Percentiles rank a stretch among this genome's conserved stretches.
Conservation (phyloP, 2,797 vertebrate species). For the Avahi laniger region DNA sequence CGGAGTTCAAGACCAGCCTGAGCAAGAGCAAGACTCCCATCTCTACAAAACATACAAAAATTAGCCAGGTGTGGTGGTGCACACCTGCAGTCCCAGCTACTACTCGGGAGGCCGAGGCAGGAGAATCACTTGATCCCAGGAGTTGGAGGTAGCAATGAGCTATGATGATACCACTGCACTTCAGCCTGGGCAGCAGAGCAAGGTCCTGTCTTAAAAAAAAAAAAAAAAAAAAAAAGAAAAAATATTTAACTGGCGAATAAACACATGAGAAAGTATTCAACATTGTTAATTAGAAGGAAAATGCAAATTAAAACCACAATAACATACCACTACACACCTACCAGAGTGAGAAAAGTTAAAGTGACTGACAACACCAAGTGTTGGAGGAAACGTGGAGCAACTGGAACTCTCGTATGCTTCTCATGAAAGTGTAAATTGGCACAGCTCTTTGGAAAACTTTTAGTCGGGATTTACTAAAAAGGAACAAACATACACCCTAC, state of each 20-base stretch:
- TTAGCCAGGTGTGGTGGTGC: too few relatives aligned
- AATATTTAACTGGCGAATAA: not conserved
- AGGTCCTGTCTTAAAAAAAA: not conserved
- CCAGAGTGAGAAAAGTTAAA: not conserved
- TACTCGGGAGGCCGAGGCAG: not conserved
- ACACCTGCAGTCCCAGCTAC: not conserved
- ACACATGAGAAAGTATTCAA: not conserved
- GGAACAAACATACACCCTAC: not conserved
- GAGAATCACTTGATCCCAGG: not conserved
- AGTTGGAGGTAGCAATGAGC: not conserved
- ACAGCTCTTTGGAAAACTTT: not conserved
- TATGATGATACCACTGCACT: too few relatives aligned
- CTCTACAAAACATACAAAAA: too few relatives aligned
- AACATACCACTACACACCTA: not conserved
- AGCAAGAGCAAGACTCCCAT: too few relatives aligned
- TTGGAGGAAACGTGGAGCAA: not conserved
- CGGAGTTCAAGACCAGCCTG: too few relatives aligned
- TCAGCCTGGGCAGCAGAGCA: not conserved
- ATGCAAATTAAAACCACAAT: not conserved
- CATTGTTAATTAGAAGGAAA: not conserved
- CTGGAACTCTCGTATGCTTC: not conserved
- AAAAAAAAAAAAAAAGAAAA: not conserved
- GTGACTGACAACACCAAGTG: not conserved
- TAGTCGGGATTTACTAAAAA: not conserved
- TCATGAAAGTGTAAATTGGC: not conserved